Base-by-base conservation (phyloP, 2,888 invertebrate species). In the Eupeodes latifasciatus region DNA sequence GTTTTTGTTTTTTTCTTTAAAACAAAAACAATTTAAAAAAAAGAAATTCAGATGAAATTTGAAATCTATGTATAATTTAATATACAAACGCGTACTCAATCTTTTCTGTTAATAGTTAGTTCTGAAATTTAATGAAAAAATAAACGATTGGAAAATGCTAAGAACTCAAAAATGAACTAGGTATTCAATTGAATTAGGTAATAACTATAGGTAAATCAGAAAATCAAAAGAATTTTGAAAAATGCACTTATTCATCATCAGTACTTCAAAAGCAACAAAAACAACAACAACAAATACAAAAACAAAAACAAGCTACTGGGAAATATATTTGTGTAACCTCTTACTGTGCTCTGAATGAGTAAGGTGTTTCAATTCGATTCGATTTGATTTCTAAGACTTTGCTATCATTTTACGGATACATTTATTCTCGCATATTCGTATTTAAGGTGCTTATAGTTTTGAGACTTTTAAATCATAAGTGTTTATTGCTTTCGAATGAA, bases 401-500 rank as follows among this genome's bases (percentile, higher is more conserved):
- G 9, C 59, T 59, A 59, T 36, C 36, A 59, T 53, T 74, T 57
- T 49, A 27, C 44, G 49, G 14, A 66, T 44, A 19, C 19, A 19
- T 7, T 27, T 27, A 27, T 27, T 27, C 27, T 27, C 6, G 9
- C 0, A 40, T 40, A 40, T 9, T 40, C 40, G 40, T 40, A 5
- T 40, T 40, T 1, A 27, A 40, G 40, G 40, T 40, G 40, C 1
- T 1, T 40, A 40, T 16, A 57, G 57, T 59, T 59, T 11, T 61
- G 49, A 62, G 67, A 69, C 80, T 81, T 77, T 76, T 14, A 77
- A 81, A 66, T 71, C 71, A 71, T 19, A 66, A 66, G 76, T 77
- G 81, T 77, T 85, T 85, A 85, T 71, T 66, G 74, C 76, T 7
- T 36, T 69, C 69, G 53, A 57, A 67, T 67, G 67, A 53, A 53